Evolutionary conservation across 35 echinoderm and acorn worm genomes (phyloP).

Genomic region (Ophiothrix spiculata): DNA sequence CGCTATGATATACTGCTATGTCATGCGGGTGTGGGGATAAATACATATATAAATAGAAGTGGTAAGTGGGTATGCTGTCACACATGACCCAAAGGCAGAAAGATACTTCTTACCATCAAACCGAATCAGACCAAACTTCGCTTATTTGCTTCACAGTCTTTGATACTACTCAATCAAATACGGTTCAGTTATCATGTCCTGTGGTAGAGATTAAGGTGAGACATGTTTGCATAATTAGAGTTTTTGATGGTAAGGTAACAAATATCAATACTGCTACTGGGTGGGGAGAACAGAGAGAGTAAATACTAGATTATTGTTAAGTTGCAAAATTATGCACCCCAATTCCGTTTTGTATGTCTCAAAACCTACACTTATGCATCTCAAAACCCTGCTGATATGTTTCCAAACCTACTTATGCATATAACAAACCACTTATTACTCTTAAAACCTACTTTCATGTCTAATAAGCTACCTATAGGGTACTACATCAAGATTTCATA

Average conservation of each 20-base stretch:
- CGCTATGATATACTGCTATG: too few relatives aligned
- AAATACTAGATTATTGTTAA: too few relatives aligned
- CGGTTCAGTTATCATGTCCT: not conserved
- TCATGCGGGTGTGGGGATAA: not conserved
- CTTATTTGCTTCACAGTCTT: not conserved
- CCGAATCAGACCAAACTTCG: not conserved
- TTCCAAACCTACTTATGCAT: too few relatives aligned
- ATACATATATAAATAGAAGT: not conserved
- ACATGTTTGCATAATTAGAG: not conserved
- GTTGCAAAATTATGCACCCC: too few relatives aligned
- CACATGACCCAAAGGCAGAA: not conserved
- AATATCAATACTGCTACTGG: not conserved
- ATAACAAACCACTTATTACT: too few relatives aligned
- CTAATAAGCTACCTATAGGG: too few relatives aligned
- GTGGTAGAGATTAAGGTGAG: not conserved
- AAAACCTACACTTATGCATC: too few relatives aligned
- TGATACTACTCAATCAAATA: not conserved
- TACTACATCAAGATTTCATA: too few relatives aligned
- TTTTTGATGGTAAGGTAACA: not conserved
- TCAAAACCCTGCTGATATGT: too few relatives aligned
- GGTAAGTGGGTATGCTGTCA: not conserved
- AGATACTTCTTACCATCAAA: slow-evolving; percentile 4
- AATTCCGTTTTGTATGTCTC: too few relatives aligned
- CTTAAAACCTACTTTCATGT: too few relatives aligned
- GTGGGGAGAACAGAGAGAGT: too few relatives aligned